Evolutionary conservation across 2,797 vertebrate species (phyloP), one percentile per base, ranked within the genome.

Genomic region (Parauchenoglanis punctatus): DNA sequence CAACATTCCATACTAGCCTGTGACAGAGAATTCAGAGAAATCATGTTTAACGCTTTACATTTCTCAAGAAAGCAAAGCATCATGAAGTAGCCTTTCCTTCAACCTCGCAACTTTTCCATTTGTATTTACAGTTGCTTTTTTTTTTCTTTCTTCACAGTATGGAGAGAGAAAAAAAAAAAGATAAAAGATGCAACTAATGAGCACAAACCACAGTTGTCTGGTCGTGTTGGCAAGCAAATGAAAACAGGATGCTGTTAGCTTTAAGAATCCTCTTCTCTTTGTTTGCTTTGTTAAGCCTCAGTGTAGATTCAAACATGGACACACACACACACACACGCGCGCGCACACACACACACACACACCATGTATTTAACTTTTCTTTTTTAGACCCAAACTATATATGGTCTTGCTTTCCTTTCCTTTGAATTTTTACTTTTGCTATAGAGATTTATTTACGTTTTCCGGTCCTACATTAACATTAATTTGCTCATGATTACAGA

Each of bases 41-140:
- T 80, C 10, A 40, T 58, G 73, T 87, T 83, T 90, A 87, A 92
- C 88, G 86, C 90, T 93, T 91, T 90, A 87, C 86, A 88, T 90
- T 87, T 77, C 25, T 76, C 70, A 80, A 52, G 58, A 86, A 83
- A 70, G 83, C 13, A 73, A 68, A 89, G 81, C 85, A 87, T 90
- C 86, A 89, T 86, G 83, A 90, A 92, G 89, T 49, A 67, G 56
- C 13, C 81, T 83, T 88, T 91, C 76, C 90, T 90, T 91, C 88
- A 89, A 81, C 78, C 63, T 82, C 86, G 91, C 91, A 92, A 7
- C 88, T 89, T 91, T 87, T 87, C 89, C 91, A 90, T 89, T 89
- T 84, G 92, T 91, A 3, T 91, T 89, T n/a, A 20, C 75, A 81
- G 31, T 83, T 59, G 17, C 88, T 89, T 52, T 81, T 61, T 59